These are phyloP conservation scores for Ctenodactylus gundi DNA, from an alignment of 2,113 vertebrate genomes.

Conservation along the genomic window DNA sequence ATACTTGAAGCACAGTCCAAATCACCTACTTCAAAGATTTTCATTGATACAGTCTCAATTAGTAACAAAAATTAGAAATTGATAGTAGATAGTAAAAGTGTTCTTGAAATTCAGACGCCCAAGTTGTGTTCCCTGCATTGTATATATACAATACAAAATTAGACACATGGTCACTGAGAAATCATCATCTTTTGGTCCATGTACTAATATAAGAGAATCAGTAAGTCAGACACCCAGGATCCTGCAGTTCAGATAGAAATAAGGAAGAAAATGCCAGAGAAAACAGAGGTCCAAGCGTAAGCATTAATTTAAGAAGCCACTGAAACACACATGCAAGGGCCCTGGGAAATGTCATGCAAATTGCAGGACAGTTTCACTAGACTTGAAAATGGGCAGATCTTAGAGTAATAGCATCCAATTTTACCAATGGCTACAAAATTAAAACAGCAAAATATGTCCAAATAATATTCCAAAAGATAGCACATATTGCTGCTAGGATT, in stretches of 20 bases:
- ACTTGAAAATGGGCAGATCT: conserved; percentile 8
- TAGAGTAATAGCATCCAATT: neutral
- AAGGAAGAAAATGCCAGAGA: neutral
- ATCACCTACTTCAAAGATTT: neutral
- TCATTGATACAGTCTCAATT: neutral
- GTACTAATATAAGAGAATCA: neutral
- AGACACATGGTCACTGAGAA: neutral
- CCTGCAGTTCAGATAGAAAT: neutral
- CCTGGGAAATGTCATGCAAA: neutral
- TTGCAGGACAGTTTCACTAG: neutral
- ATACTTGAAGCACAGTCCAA: neutral
- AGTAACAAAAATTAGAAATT: neutral
- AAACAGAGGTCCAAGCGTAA: neutral
- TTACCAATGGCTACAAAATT: conserved; percentile 15
- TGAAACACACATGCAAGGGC: neutral
- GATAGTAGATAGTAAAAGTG: neutral
- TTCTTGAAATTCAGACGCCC: neutral
- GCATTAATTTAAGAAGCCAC: neutral
- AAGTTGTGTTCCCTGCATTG: neutral
- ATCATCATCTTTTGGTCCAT: neutral
- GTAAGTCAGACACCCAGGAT: neutral
- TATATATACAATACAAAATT: neutral
- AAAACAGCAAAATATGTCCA: conserved; percentile 9
- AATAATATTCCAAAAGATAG: neutral
- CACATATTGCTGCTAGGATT: neutral